Percentiles rank a stretch among this genome's conserved stretches.
These are phyloP conservation scores for Callaeas wilsoni DNA, from an alignment of 2,113 vertebrate species.

Conservation along the genomic window DNA sequence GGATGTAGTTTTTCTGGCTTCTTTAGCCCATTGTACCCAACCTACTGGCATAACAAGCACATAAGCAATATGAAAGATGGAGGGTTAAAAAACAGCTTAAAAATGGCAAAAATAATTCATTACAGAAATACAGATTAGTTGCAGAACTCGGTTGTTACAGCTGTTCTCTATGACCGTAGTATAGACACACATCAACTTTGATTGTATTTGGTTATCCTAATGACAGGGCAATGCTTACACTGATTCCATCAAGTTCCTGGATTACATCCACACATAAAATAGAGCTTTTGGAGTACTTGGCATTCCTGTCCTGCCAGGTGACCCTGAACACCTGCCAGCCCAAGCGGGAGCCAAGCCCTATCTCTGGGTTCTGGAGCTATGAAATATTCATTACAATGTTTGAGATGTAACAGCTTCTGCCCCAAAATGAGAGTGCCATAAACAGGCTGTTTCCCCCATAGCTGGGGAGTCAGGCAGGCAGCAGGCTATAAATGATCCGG, in stretches of 20 bases:
- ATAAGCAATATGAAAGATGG: background rate
- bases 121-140: background rate
- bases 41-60: background rate
- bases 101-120: background rate
- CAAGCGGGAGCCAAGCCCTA: fast-evolving
- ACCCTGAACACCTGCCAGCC: background rate
- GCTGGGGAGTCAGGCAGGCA: background rate
- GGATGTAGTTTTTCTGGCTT: background rate
- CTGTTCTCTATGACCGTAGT: background rate
- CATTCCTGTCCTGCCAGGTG: background rate
- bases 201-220: background rate
- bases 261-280: background rate
- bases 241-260: background rate
- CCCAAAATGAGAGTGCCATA: background rate
- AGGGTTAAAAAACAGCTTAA: background rate
- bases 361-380: background rate
- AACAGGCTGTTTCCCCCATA: background rate
- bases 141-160: background rate
- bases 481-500: background rate
- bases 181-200: background rate
- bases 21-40: background rate
- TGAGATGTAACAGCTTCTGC: background rate
- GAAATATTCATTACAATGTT: background rate
- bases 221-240: background rate
- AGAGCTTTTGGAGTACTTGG: background rate